Base-by-base conservation (phyloP, 2,888 invertebrate species). In the Hypomecis atomaria region DNA sequence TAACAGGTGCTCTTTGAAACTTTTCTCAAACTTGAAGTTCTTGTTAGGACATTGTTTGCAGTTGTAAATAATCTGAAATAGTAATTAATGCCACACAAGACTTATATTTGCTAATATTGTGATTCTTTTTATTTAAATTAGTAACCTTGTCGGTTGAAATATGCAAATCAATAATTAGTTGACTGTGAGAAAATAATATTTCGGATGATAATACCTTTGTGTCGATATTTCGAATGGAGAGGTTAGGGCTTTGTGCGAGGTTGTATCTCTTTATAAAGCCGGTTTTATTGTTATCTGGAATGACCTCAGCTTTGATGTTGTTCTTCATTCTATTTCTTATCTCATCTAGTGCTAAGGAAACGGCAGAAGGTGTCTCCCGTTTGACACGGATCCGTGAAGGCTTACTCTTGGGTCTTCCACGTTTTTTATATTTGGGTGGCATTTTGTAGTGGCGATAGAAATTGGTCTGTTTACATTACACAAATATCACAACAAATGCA, bases 21-120 rank as follows among this genome's bases (percentile, higher is more conserved):
- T 95, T 36, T 94, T 90, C 78, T 94, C 93, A 42, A 95, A 94
- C 77, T 95, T 94, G 78, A 97, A 97, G 4, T 95, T 94, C 79
- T 97, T 96, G 43, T 72, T 72, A 9, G 94, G 93, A 77, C 97
- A 98, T 71, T 94, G 86, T 4, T 85, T 83, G 69, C 94, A 95
- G 69, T 76, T 79, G 59, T 70, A 84, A 11, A 60, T 43, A 38
- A 74, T 56, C 72, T 72, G 66, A 57, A 61, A 60, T 9, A 11
- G 47, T 4, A 38, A 56, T 4, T 9, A 37, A 2, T 23, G 2
- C 5, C 38, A 50, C 13, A 9, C 6, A 13, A 8, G 13, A 23
- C 23, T 23, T 23, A 23, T 23, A 23, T 23, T 23, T 23, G 23
- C 23, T 23, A 23, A 23, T 23, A 23, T 23, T 23, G 23, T 23